A percentile compares a stretch with the other conserved stretches of the same genome.
Conservation (phyloP, 2,797 vertebrate species). For the Onychomys arenicola region DNA sequence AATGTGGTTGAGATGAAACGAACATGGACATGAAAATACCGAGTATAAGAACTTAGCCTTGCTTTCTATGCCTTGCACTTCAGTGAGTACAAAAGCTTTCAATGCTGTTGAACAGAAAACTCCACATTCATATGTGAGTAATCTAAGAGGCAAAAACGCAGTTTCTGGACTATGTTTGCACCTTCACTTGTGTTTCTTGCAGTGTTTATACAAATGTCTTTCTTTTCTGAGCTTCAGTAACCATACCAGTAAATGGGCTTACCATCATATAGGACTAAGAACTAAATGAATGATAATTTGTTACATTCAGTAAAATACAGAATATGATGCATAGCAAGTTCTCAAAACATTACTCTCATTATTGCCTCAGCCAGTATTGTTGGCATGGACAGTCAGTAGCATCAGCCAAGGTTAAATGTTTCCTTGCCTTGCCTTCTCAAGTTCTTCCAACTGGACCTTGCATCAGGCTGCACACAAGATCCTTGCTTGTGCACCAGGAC, state of each 20-base stretch:
- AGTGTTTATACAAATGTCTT: neutral
- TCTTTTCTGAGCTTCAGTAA: neutral
- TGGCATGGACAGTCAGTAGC: neutral
- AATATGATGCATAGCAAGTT: neutral
- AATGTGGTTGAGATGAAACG: conserved; percentile 6
- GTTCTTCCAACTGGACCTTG: neutral
- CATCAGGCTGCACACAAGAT: neutral
- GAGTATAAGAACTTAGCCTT: neutral
- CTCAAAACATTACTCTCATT: neutral
- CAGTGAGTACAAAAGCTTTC: neutral
- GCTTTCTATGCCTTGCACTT: neutral
- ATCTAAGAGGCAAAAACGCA: neutral
- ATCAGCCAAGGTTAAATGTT: conserved; percentile 37
- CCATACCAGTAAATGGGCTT: neutral
- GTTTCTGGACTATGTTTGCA: neutral
- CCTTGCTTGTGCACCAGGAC: neutral
- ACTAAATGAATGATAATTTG: neutral
- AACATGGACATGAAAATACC: neutral
- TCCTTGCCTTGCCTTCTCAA: neutral
- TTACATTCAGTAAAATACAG: neutral
- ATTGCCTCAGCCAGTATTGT: neutral
- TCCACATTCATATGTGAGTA: neutral
- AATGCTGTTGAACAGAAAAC: neutral
- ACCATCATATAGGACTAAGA: neutral
- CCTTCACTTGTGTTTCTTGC: neutral